A percentile compares a stretch with the other conserved stretches of the same genome.
These are phyloP conservation scores for Brachionus manjavacas DNA, from an alignment of 1,140 invertebrate genomes.

Conservation along the genomic window DNA sequence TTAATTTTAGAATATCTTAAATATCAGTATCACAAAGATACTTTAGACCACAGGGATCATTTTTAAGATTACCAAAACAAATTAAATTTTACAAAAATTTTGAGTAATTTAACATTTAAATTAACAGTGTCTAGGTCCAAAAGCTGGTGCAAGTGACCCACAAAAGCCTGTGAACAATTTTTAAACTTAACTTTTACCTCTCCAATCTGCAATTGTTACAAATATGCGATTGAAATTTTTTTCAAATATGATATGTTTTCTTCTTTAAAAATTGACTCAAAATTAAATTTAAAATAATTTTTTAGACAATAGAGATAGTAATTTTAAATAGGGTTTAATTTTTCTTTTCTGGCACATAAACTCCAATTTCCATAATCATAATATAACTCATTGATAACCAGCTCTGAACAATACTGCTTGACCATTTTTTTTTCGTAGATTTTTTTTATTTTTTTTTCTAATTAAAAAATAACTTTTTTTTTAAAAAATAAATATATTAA, in stretches of 20 bases:
- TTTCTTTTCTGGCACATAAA: constrained; percentile 57
- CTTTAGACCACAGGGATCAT: not conserved
- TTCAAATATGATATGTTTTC: too few relatives aligned
- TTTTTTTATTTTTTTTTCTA: too few relatives aligned
- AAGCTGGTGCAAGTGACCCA: not conserved
- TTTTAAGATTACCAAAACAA: not conserved
- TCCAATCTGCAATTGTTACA: too few relatives aligned
- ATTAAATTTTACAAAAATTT: not conserved
- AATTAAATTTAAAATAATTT: not conserved
- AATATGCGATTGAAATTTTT: too few relatives aligned
- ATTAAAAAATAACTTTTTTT: too few relatives aligned
- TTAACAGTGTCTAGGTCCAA: not conserved
- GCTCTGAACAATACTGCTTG: constrained; percentile 70
- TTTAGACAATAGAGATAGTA: not conserved
- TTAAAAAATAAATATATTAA: too few relatives aligned
- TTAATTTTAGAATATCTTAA: not conserved
- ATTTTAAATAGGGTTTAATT: not conserved
- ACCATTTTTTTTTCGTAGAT: too few relatives aligned
- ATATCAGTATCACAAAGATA: not conserved
- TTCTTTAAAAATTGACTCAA: too few relatives aligned
- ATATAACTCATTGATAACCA: constrained; percentile 81
- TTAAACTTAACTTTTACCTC: not conserved
- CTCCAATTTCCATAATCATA: constrained; percentile 96
- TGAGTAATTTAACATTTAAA: not conserved
- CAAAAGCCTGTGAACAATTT: not conserved